Evolutionary conservation across 2,888 invertebrate species (phyloP), one percentile per base, ranked within the genome.

Genomic region (Caenorhabditis afra): DNA sequence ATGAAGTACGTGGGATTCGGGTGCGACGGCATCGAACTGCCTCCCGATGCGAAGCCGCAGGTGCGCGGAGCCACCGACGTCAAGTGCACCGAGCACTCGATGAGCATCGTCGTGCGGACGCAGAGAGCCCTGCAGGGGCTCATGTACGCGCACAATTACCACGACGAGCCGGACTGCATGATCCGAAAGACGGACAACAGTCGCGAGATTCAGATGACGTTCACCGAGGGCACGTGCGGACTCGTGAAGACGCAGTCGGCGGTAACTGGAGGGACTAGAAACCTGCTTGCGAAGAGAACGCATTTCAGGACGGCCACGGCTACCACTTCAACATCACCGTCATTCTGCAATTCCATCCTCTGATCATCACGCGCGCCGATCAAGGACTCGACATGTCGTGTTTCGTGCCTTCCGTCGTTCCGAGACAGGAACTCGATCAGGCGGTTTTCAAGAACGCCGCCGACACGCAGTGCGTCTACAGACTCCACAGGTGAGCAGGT

Each of bases 341-440:
- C 8, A 87, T 88, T 52, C 84, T 89, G 1, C 89, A 89, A 68
- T 89, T 89, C 78, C 89, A 89, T 68, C 89, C 89, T 8, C 65
- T 88, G n/a, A 86, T 89, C 53, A 84, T 89, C 71, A 89, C 89
- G 0, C 55, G 87, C 57, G 86, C 87, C 14, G 89, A 89, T 68
- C 78, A 86, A 68, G 87, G 86, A 20, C 76, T 88, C 45, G 86
- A 86, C 52, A 84, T 87, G 55, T 81, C 77, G 3, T 89, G 89
- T 62, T 86, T 88, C 80, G 81, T 84, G 53, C 77, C 82, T 8
- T 82, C 84, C 8, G 81, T 81, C 10, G 79, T 86, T 11, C 77
- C 85, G 20, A 74, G 84, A 7, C 74, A 83, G 39, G 86, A 89
- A 50, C 62, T 86, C 39, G 86, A 83, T 35, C 66, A 81, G 18